These are phyloP conservation scores for Pantelozetes paolii DNA, from an alignment of 2,888 invertebrate genomes.

Conservation along the genomic window DNA sequence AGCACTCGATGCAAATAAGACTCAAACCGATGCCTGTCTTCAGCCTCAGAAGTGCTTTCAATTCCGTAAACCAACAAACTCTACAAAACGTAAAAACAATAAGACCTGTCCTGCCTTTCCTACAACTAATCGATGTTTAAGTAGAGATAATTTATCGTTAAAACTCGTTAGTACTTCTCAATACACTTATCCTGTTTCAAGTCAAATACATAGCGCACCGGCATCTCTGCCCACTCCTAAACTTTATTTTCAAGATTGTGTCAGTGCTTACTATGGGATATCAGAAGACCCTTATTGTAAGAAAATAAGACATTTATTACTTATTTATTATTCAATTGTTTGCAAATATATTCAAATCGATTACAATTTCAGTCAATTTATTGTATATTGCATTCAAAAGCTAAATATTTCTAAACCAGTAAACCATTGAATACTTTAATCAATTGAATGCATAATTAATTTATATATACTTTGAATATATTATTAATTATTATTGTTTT, in stretches of 20 bases:
- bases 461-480: too few species aligned
- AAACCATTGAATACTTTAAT: too few species aligned
- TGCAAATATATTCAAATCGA: background rate
- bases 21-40: background rate
- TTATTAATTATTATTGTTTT: too few species aligned
- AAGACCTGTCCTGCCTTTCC: background rate
- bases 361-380: background rate
- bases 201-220: background rate
- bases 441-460: too few species aligned
- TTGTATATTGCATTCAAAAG: background rate
- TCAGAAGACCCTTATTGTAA: conserved; percentile 27
- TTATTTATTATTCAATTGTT: conserved; percentile 8
- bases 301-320: background rate
- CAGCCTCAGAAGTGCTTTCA: conserved; percentile 16
- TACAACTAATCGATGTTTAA: conserved; percentile 2
- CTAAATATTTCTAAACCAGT: background rate
- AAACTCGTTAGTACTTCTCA: background rate
- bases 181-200: background rate
- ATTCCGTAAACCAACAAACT: conserved; percentile 17
- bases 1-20: background rate
- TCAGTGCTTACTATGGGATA: conserved; percentile 26
- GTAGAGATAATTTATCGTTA: background rate
- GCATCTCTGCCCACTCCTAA: conserved; percentile 6
- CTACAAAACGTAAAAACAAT: conserved; percentile 7
- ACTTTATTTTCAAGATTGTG: background rate